These are phyloP conservation scores for Parauchenoglanis punctatus DNA, from an alignment of 2,797 vertebrate genomes.

Conservation along the genomic window DNA sequence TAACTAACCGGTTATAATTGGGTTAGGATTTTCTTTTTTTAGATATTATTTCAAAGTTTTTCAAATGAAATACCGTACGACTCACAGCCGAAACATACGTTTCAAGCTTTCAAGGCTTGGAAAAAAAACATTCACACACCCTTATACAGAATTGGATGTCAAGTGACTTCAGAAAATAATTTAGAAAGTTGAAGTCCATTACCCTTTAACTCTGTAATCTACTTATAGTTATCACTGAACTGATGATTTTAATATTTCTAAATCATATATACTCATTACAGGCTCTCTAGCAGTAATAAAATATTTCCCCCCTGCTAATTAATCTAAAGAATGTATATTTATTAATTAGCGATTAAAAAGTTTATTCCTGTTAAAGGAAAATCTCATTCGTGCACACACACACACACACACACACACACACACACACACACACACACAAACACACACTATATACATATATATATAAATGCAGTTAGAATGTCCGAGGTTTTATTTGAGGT, in stretches of 20 bases:
- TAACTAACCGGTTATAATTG: neutral
- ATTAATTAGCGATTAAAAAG: neutral
- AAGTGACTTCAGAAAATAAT: neutral
- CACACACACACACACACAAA: too few species aligned
- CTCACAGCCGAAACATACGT: too few species aligned
- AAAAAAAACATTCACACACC: neutral
- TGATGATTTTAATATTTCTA: neutral
- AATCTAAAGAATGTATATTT: neutral
- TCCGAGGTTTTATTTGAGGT: neutral
- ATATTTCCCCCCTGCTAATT: neutral
- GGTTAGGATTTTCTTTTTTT: neutral
- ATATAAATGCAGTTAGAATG: neutral
- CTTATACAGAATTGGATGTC: neutral
- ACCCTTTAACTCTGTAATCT: neutral
- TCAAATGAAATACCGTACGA: neutral
- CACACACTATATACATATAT: neutral
- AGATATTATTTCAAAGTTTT: neutral
- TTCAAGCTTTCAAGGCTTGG: neutral
- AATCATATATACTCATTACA: neutral
- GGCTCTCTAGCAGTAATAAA: neutral
- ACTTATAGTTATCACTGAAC: neutral
- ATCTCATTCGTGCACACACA: neutral
- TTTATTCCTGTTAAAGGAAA: neutral
- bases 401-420: too few species aligned
- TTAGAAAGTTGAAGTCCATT: too few species aligned